Conservation (phyloP, 1,140 invertebrate species). For the Hormaphis cornu region DNA sequence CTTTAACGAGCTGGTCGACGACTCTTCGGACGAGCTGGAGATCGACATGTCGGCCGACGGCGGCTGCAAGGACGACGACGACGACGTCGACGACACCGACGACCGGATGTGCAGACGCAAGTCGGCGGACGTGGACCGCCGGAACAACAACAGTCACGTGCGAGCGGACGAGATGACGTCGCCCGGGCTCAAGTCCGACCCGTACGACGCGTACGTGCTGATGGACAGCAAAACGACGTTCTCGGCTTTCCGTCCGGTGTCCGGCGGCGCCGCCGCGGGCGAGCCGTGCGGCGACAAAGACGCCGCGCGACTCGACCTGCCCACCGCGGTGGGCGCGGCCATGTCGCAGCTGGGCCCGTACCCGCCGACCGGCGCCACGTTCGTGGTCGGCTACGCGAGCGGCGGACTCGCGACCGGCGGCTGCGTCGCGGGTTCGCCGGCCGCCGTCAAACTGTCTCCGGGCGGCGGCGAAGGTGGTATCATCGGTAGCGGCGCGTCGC, state of each 20-base stretch:
- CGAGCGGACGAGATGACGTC: conserved; percentile 44
- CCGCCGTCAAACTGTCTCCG: conserved; percentile 39
- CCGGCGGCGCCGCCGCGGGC: conserved; percentile 46
- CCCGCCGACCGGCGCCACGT: conserved; percentile 51
- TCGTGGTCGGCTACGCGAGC: conserved; percentile 51
- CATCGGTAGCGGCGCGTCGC: background rate
- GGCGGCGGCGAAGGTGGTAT: background rate
- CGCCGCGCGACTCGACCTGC: conserved; percentile 36
- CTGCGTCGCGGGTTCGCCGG: conserved; percentile 36
- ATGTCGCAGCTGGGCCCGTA: conserved; percentile 51
- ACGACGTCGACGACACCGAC: conserved; percentile 36
- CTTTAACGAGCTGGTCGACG: conserved; percentile 68
- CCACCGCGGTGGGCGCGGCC: conserved; percentile 40
- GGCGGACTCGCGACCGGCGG: conserved; percentile 41
- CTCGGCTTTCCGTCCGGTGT: conserved; percentile 62
- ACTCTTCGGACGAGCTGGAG: conserved; percentile 66
- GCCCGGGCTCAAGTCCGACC: conserved; percentile 45
- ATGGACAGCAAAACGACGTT: conserved; percentile 42
- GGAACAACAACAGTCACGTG: conserved; percentile 36
- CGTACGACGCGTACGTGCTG: conserved; percentile 7
- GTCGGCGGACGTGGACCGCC: conserved; percentile 14
- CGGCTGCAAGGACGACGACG: conserved; percentile 45
- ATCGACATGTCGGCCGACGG: conserved; percentile 63
- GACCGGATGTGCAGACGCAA: conserved; percentile 18
- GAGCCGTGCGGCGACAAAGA: conserved; percentile 39